Conservation (phyloP, 1,140 invertebrate genomes). For the Drosophila melanica region DNA sequence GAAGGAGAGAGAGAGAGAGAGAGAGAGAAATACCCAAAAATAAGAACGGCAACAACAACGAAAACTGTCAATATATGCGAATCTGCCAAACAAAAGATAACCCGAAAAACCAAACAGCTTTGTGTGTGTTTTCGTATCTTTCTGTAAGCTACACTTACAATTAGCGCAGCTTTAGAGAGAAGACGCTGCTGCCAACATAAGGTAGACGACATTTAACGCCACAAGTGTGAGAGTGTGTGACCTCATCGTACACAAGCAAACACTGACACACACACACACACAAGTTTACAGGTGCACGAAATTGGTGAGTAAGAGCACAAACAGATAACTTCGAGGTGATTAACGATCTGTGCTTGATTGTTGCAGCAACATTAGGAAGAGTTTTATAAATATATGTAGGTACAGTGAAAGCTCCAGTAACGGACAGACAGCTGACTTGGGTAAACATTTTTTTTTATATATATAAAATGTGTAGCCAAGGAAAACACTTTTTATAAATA, state of each 20-base stretch:
- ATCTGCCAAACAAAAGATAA: constrained; percentile 58
- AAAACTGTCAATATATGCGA: constrained; percentile 59
- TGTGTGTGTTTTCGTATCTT: constrained; percentile 15
- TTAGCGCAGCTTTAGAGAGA: constrained; percentile 51
- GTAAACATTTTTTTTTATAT: not conserved
- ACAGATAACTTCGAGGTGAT: constrained; percentile 2
- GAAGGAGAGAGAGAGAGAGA: too few relatives aligned
- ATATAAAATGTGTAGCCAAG: too few relatives aligned
- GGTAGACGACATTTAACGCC: constrained; percentile 71
- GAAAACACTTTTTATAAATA: not conserved
- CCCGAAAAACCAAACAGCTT: constrained; percentile 41
- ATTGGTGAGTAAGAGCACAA: constrained; percentile 8
- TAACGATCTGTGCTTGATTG: constrained; percentile 10
- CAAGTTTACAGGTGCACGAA: constrained; percentile 9
- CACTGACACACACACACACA: constrained; percentile 17
- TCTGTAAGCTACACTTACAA: constrained; percentile 62
- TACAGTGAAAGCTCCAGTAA: not conserved
- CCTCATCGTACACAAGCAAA: constrained; percentile 52
- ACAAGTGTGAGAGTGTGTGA: constrained; percentile 38
- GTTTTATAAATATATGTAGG: not conserved
- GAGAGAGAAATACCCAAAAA: constrained; percentile 54
- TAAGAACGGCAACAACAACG: constrained; percentile 33
- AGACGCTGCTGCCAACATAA: constrained; percentile 31
- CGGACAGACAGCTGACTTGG: not conserved
- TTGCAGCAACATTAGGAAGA: not conserved